These are phyloP conservation scores for Episyrphus balteatus DNA, from an alignment of 1,140 invertebrate species.

Conservation along the genomic window DNA sequence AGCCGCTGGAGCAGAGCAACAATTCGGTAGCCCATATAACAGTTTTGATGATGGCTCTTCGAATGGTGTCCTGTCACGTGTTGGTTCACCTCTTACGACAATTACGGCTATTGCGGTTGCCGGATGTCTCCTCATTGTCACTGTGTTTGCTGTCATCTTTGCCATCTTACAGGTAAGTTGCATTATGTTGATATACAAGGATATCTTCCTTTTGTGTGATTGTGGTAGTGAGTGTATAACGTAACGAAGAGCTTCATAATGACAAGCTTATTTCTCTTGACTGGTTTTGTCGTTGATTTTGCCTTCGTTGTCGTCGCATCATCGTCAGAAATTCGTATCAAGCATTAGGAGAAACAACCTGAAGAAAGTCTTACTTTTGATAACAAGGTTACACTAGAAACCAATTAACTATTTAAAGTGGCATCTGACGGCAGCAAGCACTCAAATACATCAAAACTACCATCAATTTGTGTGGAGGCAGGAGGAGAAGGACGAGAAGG, in stretches of 20 bases:
- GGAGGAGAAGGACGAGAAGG: too few species aligned
- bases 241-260: too few species aligned
- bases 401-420: not conserved
- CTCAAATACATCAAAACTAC: too few species aligned
- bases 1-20: slow-evolving; percentile 44
- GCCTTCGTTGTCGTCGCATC: too few species aligned
- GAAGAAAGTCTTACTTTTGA: not conserved
- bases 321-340: too few species aligned
- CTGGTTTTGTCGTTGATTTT: too few species aligned
- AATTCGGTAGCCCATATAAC: slow-evolving; percentile 26
- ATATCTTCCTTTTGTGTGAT: not conserved
- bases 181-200: not conserved
- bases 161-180: slow-evolving; percentile 51
- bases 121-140: slow-evolving; percentile 51
- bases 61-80: slow-evolving; percentile 28
- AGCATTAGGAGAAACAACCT: not conserved
- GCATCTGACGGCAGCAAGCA: not conserved
- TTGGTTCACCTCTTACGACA: slow-evolving; percentile 39
- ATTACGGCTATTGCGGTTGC: slow-evolving; percentile 53
- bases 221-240: not conserved
- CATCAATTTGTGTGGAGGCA: too few species aligned
- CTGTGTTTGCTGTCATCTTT: slow-evolving; percentile 55
- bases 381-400: not conserved
- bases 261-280: too few species aligned
- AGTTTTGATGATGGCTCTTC: slow-evolving; percentile 16